These are phyloP conservation scores for Minunthozetes semirufus DNA, from an alignment of 2,888 invertebrate species.

Conservation along the genomic window DNA sequence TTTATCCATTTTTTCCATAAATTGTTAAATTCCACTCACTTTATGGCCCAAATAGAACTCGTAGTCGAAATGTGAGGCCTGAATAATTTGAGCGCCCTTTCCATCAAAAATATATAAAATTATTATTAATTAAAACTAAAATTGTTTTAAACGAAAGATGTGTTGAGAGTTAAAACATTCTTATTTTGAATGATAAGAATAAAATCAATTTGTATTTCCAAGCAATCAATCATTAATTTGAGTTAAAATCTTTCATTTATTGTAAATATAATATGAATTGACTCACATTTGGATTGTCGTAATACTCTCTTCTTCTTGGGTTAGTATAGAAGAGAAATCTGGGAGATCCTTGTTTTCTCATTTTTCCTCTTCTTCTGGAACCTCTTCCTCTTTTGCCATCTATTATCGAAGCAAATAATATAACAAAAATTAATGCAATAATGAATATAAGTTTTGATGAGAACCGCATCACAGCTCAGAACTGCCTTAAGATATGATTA, in stretches of 20 bases:
- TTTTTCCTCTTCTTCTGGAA: conserved; percentile 36
- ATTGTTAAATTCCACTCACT: conserved; percentile 57
- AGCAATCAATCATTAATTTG: neutral
- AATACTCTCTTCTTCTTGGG: conserved; percentile 51
- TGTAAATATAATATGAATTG: neutral
- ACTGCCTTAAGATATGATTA: neutral
- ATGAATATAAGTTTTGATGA: neutral
- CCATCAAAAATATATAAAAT: neutral
- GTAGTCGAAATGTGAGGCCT: conserved; percentile 84
- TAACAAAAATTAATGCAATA: conserved; percentile 27
- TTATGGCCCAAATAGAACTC: conserved; percentile 90
- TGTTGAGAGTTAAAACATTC: too few relatives aligned
- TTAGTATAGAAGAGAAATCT: conserved; percentile 42
- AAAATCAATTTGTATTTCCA: neutral
- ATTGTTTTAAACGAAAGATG: too few relatives aligned
- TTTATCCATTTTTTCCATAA: too few relatives aligned
- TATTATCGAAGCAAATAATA: conserved; percentile 33
- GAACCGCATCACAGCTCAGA: neutral
- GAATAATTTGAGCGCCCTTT: conserved; percentile 80
- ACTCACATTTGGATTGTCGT: conserved; percentile 61
- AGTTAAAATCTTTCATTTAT: neutral
- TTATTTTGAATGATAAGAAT: neutral
- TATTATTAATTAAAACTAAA: too few relatives aligned
- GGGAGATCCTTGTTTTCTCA: conserved; percentile 39
- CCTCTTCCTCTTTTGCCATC: conserved; percentile 36